Evolutionary conservation across 2,797 vertebrate species (phyloP).

Genomic region (Malacoctenus gilli): DNA sequence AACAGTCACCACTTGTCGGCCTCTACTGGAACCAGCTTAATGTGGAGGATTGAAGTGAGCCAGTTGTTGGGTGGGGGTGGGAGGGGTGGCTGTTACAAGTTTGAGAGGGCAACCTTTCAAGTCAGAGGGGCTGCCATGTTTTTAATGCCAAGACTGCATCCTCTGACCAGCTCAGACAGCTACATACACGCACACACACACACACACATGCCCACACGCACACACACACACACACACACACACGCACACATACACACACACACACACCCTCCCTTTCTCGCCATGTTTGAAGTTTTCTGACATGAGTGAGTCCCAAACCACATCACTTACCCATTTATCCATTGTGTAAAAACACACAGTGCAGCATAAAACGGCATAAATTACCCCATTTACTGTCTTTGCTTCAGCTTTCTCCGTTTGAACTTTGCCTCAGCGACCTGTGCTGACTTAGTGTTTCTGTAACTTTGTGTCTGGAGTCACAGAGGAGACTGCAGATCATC

Average conservation of each 20-base stretch:
- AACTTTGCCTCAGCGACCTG: constrained; percentile 28
- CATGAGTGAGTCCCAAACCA: constrained; percentile 47
- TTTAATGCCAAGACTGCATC: constrained; percentile 29
- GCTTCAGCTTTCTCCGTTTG: constrained; percentile 43
- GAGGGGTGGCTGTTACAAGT: constrained; percentile 19
- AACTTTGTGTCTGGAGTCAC: constrained; percentile 15
- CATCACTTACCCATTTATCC: constrained; percentile 56
- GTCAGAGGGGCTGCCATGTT: constrained; percentile 38
- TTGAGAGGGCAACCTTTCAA: constrained; percentile 35
- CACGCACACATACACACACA: too few relatives aligned
- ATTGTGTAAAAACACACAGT: constrained; percentile 42
- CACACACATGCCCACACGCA: neutral
- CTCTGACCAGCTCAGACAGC: constrained; percentile 4
- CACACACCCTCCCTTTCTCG: constrained; percentile 14
- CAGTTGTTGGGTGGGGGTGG: constrained; percentile 36
- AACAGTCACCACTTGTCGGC: constrained; percentile 43
- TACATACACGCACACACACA: neutral
- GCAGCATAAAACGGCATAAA: constrained; percentile 56
- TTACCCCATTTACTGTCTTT: constrained; percentile 56
- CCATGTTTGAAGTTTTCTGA: constrained; percentile 55
- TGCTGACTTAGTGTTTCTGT: constrained; percentile 28
- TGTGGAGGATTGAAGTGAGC: constrained; percentile 44
- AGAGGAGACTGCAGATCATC: constrained; percentile 14
- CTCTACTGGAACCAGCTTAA: constrained; percentile 37
- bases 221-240: constrained; percentile 1